A percentile compares a stretch with the other conserved stretches of the same genome.
Conservation (phyloP, 2,113 vertebrate species). For the Cisticola juncidis region DNA sequence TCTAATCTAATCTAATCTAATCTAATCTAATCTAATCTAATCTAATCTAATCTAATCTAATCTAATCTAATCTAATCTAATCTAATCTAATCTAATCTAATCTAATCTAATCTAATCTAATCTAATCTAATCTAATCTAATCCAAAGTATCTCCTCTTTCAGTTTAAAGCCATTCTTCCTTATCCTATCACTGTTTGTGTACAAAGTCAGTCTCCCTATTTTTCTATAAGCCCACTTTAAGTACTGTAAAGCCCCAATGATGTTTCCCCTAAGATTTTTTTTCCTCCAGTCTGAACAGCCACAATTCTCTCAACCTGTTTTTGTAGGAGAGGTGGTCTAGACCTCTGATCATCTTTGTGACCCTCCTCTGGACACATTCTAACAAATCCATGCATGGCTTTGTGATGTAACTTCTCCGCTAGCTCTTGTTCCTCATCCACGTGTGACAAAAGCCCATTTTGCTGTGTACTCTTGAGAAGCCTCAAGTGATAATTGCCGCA, state of each 20-base stretch:
- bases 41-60: too few relatives aligned
- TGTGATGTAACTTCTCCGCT: background rate
- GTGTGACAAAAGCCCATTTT: background rate
- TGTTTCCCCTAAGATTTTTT: background rate
- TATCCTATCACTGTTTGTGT: background rate
- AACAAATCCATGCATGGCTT: background rate
- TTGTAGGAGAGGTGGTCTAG: background rate
- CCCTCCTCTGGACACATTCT: background rate
- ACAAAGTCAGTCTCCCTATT: background rate
- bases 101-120: too few relatives aligned
- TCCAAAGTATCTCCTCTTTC: background rate
- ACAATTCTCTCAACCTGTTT: background rate
- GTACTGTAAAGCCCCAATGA: accelerated
- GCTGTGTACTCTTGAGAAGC: background rate
- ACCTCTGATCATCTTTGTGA: background rate
- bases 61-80: too few relatives aligned
- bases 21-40: too few relatives aligned
- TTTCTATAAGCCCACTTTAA: background rate
- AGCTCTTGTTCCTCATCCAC: background rate
- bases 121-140: too few relatives aligned
- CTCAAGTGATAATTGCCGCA: background rate
- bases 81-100: too few relatives aligned
- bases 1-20: too few relatives aligned
- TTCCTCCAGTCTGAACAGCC: background rate
- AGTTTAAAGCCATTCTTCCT: background rate